Percentiles rank a stretch among this genome's conserved stretches.
These are phyloP conservation scores for Andrena cerasifolii DNA, from an alignment of 1,140 invertebrate species.

Conservation along the genomic window DNA sequence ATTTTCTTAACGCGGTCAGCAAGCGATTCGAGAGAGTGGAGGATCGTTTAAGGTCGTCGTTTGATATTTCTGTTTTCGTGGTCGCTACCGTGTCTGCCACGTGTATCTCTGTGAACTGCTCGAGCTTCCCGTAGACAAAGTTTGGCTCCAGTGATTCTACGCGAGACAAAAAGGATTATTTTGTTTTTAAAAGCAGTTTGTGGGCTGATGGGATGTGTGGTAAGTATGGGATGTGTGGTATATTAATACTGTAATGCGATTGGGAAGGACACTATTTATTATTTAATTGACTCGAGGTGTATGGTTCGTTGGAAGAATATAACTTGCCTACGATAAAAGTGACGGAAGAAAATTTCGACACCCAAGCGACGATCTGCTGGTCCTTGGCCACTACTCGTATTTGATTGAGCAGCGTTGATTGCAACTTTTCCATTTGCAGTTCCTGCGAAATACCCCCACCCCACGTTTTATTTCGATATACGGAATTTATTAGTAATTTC, in stretches of 20 bases:
- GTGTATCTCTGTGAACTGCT: slow-evolving; percentile 75
- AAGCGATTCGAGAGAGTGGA: background rate
- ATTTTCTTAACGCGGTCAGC: background rate
- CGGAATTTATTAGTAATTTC: too few species aligned
- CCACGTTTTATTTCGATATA: background rate
- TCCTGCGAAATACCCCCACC: slow-evolving; percentile 67
- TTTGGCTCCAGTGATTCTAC: slow-evolving; percentile 60
- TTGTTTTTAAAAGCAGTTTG: too few species aligned
- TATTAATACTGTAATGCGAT: too few species aligned
- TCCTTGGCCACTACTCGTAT: slow-evolving; percentile 72
- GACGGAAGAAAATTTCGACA: slow-evolving; percentile 75
- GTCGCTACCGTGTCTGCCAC: slow-evolving; percentile 50
- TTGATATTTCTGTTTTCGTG: background rate
- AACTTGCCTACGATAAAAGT: slow-evolving; percentile 74
- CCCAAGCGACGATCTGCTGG: slow-evolving; percentile 77
- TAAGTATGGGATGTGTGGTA: too few species aligned
- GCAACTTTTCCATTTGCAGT: slow-evolving; percentile 74
- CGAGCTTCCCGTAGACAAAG: slow-evolving; percentile 71
- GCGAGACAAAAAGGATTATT: background rate
- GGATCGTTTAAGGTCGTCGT: background rate
- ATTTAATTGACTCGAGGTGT: background rate
- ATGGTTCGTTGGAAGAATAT: too few species aligned
- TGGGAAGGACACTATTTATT: too few species aligned
- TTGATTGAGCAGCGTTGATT: slow-evolving; percentile 74
- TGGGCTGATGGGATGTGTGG: too few species aligned